phyloP scores from a whole-genome alignment of 2,888 invertebrate species.

The Macrosiphum euphorbiae region DNA sequence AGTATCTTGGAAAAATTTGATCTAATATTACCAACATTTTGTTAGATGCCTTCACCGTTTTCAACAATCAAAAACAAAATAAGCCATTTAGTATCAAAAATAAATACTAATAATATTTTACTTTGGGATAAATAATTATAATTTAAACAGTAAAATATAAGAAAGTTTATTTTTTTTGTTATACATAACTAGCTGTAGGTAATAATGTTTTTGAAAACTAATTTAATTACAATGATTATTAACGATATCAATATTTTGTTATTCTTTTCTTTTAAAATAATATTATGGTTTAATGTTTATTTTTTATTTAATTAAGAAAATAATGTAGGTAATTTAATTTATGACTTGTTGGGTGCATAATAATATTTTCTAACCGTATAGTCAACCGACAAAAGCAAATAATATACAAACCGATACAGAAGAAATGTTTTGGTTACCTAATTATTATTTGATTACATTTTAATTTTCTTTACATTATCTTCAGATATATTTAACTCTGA shows the following conservation, averaged over 20 bases:
- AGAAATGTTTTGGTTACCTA: not conserved
- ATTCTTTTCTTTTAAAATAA: not conserved
- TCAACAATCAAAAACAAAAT: not conserved
- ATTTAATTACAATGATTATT: not conserved
- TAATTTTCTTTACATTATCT: slow-evolving; percentile 4
- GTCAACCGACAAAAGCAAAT: slow-evolving; percentile 4
- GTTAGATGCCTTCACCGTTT: not conserved
- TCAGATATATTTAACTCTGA: not conserved
- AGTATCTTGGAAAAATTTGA: not conserved
- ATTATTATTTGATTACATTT: slow-evolving; percentile 33
- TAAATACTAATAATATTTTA: not conserved
- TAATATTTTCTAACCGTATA: not conserved
- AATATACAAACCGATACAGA: not conserved
- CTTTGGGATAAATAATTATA: not conserved
- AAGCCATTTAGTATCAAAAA: not conserved
- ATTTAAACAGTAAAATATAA: not conserved
- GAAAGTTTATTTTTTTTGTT: not conserved
- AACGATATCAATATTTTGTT: slow-evolving; percentile 7
- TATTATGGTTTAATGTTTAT: not conserved
- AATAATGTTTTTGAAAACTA: not conserved
- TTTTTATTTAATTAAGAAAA: not conserved
- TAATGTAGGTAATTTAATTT: not conserved
- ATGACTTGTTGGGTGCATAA: not conserved
- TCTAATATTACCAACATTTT: not conserved
- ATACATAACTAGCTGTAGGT: not conserved